Conservation (phyloP, 2,888 invertebrate genomes). For the Suillia variegata region DNA sequence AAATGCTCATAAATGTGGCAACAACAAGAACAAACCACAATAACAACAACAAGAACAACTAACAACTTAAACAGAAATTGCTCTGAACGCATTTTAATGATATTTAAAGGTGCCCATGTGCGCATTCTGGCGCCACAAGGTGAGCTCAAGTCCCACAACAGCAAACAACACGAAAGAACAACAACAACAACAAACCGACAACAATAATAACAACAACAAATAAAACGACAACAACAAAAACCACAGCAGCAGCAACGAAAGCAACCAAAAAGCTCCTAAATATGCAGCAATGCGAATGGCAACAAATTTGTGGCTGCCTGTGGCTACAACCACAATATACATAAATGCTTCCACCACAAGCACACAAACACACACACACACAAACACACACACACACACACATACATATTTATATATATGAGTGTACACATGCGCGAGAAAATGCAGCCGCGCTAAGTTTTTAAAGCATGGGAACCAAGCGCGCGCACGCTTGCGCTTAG, state of each 20-base stretch:
- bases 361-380: too few species aligned
- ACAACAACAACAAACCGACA: too few species aligned
- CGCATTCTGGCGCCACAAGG: slow-evolving; percentile 17
- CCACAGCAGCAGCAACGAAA: not conserved
- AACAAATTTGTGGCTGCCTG: slow-evolving; percentile 22
- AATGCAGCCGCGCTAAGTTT: slow-evolving; percentile 14
- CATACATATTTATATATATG: slow-evolving; percentile 13
- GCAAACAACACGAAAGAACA: not conserved
- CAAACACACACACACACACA: not conserved
- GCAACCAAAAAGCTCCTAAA: not conserved
- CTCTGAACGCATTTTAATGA: slow-evolving; percentile 54
- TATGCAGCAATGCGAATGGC: slow-evolving; percentile 1
- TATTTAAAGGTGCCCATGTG: slow-evolving; percentile 47
- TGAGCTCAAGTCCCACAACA: too few species aligned
- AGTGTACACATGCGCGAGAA: slow-evolving; percentile 30
- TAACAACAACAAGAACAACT: slow-evolving; percentile 4
- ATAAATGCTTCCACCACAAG: too few species aligned
- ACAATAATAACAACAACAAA: too few species aligned
- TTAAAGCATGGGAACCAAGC: slow-evolving; percentile 48
- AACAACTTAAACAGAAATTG: slow-evolving; percentile 37
- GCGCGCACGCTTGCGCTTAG: slow-evolving; percentile 8
- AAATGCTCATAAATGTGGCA: slow-evolving; percentile 36
- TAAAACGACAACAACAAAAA: slow-evolving; percentile 12
- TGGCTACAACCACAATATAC: not conserved
- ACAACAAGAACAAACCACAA: slow-evolving; percentile 14